phyloP scores from a whole-genome alignment of 1,140 invertebrate species.

The Bombus terrestris region DNA sequence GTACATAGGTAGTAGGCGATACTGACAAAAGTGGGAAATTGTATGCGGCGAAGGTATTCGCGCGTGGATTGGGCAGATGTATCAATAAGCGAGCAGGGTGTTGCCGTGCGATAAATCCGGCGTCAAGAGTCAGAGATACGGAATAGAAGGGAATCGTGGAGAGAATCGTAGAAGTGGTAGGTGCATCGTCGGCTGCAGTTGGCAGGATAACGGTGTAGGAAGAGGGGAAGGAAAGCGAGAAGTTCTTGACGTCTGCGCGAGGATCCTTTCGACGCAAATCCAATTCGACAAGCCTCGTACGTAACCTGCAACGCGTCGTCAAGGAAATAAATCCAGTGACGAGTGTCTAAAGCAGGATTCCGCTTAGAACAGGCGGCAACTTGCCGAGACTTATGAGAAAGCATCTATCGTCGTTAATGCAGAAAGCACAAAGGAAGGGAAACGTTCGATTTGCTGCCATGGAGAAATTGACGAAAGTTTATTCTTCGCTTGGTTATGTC shows the following conservation, averaged over 20 bases:
- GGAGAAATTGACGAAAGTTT: constrained; percentile 33
- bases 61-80: background rate
- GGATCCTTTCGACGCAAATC: constrained; percentile 49
- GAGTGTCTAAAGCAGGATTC: constrained; percentile 43
- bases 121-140: constrained; percentile 2
- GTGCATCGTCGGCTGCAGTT: constrained; percentile 38
- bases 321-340: constrained; percentile 54
- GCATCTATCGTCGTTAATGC: constrained; percentile 50
- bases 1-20: no score
- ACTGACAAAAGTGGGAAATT: background rate
- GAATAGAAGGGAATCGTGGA: background rate
- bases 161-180: constrained; percentile 21
- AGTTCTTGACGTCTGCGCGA: constrained; percentile 51
- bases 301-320: constrained; percentile 9
- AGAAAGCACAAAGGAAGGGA: constrained; percentile 2
- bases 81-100: constrained; percentile 24
- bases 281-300: constrained; percentile 43
- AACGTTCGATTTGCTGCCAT: constrained; percentile 1
- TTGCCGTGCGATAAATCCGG: constrained; percentile 34
- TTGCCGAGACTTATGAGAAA: constrained; percentile 5
- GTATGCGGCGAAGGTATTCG: background rate
- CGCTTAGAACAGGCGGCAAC: constrained; percentile 19
- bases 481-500: background rate
- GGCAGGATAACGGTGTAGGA: constrained; percentile 32
- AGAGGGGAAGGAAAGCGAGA: constrained; percentile 14